Evolutionary conservation across 2,888 invertebrate species (phyloP).

Genomic region (Eutolmus rufibarbis): DNA sequence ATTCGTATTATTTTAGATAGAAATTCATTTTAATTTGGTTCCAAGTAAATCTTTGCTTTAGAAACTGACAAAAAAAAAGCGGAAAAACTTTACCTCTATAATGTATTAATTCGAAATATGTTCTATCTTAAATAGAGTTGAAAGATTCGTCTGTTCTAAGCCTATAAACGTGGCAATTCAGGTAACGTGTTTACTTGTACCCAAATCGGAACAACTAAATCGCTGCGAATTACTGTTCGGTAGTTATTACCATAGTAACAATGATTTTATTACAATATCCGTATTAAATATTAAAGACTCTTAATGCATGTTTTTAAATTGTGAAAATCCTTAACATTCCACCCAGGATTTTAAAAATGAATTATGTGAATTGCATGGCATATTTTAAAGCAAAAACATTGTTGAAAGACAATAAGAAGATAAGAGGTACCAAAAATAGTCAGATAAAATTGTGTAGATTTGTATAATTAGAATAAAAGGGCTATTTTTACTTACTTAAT

Average conservation of each 20-base stretch:
- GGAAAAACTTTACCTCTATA: too few relatives aligned
- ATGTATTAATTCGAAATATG: too few relatives aligned
- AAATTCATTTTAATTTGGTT: too few relatives aligned
- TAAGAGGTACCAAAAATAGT: background rate
- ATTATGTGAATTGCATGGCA: background rate
- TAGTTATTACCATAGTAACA: background rate
- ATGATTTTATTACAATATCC: background rate
- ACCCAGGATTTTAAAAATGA: background rate
- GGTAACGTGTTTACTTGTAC: background rate
- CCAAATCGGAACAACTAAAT: background rate
- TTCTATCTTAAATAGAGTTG: too few relatives aligned
- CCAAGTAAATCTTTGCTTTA: too few relatives aligned
- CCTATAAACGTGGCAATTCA: background rate
- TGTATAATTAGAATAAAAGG: background rate
- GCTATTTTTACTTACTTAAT: slow-evolving; percentile 29
- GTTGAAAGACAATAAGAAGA: too few relatives aligned
- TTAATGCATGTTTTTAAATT: background rate
- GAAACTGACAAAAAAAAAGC: too few relatives aligned
- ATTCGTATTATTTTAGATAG: too few relatives aligned
- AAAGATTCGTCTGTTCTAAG: too few relatives aligned
- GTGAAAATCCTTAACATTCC: background rate
- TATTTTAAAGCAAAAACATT: background rate
- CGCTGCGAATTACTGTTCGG: background rate
- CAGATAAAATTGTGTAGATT: background rate
- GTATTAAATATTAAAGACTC: background rate